Evolutionary conservation across 2,888 invertebrate genomes (phyloP).

Genomic region (Timema podura): DNA sequence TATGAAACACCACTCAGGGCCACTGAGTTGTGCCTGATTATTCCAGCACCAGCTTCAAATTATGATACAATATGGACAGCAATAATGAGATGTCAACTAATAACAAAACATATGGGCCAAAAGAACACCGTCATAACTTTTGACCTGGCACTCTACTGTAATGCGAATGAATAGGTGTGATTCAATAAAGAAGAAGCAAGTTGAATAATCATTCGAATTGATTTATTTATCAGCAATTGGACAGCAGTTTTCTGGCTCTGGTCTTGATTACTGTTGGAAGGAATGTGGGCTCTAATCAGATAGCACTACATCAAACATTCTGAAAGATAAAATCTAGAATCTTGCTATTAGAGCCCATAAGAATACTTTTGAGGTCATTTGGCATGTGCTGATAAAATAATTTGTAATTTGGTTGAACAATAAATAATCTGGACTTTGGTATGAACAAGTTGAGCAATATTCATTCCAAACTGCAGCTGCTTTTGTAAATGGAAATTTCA

Average conservation of each 20-base stretch:
- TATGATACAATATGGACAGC: not conserved
- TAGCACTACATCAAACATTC: not conserved
- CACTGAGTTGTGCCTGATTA: not conserved
- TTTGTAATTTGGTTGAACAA: slow-evolving; percentile 7
- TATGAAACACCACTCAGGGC: not conserved
- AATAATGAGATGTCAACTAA: slow-evolving; percentile 4
- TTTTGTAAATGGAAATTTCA: not conserved
- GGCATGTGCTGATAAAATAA: not conserved
- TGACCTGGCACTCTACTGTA: slow-evolving; percentile 1
- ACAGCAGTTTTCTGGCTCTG: slow-evolving; percentile 1
- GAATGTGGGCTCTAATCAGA: not conserved
- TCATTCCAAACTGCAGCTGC: not conserved
- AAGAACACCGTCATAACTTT: not conserved
- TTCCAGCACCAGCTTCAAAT: not conserved
- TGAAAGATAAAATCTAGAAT: slow-evolving; percentile 5
- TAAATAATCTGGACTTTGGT: not conserved
- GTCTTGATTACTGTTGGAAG: slow-evolving; percentile 1
- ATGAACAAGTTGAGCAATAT: not conserved
- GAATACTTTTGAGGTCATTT: not conserved
- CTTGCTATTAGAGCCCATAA: not conserved
- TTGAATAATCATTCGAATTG: slow-evolving; percentile 7
- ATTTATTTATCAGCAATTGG: slow-evolving; percentile 3
- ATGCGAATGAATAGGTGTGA: not conserved
- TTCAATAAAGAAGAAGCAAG: not conserved
- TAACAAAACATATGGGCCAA: not conserved